A percentile compares a stretch with the other conserved stretches of the same genome.
Evolutionary conservation across 2,797 vertebrate genomes (phyloP).

Genomic region (Diplodus puntazzo): DNA sequence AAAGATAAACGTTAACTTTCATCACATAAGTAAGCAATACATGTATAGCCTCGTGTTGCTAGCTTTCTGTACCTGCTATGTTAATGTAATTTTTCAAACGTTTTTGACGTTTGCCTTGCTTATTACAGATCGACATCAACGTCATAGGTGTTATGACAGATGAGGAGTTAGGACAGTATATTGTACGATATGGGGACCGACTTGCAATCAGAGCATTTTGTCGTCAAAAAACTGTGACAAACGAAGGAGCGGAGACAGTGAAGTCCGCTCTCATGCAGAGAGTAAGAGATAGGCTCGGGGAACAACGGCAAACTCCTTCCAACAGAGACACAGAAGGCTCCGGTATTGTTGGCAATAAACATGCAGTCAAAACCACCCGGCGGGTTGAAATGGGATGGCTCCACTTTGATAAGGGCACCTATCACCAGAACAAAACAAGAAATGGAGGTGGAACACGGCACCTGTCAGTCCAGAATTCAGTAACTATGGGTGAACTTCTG

Average conservation of each 20-base stretch:
- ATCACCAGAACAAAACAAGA: too few relatives aligned
- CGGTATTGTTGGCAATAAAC: background rate
- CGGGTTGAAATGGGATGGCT: background rate
- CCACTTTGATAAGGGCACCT: background rate
- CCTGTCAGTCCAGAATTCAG: too few relatives aligned
- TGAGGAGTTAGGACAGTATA: constrained; percentile 37
- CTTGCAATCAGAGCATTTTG: constrained; percentile 27
- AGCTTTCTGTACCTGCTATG: too few relatives aligned
- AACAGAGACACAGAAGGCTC: background rate
- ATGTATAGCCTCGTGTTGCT: too few relatives aligned
- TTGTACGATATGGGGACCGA: background rate
- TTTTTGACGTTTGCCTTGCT: background rate
- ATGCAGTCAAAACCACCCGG: constrained; percentile 6
- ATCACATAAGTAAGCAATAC: too few relatives aligned
- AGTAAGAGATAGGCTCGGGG: background rate
- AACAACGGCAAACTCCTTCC: background rate
- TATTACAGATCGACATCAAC: constrained; percentile 15
- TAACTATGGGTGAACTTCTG: too few relatives aligned
- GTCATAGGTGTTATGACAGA: constrained; percentile 30
- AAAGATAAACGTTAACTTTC: too few relatives aligned
- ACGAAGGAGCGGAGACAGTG: background rate
- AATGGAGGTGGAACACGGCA: too few relatives aligned
- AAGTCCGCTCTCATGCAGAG: background rate
- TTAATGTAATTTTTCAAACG: too few relatives aligned
- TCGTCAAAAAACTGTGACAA: constrained; percentile 13